Conservation (phyloP, 1,140 invertebrate species). For the Ylistrum balloti region DNA sequence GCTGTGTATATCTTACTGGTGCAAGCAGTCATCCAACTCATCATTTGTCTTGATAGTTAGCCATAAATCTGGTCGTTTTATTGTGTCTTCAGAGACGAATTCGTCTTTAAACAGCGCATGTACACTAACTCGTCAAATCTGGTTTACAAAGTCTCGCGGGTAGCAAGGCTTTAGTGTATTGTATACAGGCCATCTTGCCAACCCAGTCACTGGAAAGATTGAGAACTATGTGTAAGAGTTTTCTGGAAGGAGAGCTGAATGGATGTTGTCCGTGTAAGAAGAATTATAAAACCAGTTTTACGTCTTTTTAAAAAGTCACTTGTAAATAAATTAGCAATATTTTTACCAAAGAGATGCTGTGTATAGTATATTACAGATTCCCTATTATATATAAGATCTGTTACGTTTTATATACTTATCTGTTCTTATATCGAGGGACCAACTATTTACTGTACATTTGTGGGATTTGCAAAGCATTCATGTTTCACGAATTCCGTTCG, state of each 20-base stretch:
- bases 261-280: not conserved
- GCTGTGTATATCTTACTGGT: not conserved
- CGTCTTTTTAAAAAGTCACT: not conserved
- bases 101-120: not conserved
- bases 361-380: not conserved
- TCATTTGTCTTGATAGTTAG: not conserved
- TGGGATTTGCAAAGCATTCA: not conserved
- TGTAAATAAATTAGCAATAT: constrained; percentile 29
- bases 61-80: not conserved
- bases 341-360: not conserved
- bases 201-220: not conserved
- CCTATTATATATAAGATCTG: not conserved
- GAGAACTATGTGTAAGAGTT: not conserved
- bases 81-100: not conserved
- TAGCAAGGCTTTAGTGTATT: not conserved
- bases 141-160: not conserved
- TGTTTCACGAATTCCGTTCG: not conserved
- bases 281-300: not conserved
- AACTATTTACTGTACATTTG: not conserved
- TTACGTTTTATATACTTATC: too few relatives aligned
- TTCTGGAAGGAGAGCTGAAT: not conserved
- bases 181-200: constrained; percentile 2
- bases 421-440: not conserved
- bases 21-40: not conserved
- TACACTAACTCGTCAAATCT: not conserved